phyloP scores from a whole-genome alignment of 1,140 invertebrate species.

The Drosophila dunni region DNA sequence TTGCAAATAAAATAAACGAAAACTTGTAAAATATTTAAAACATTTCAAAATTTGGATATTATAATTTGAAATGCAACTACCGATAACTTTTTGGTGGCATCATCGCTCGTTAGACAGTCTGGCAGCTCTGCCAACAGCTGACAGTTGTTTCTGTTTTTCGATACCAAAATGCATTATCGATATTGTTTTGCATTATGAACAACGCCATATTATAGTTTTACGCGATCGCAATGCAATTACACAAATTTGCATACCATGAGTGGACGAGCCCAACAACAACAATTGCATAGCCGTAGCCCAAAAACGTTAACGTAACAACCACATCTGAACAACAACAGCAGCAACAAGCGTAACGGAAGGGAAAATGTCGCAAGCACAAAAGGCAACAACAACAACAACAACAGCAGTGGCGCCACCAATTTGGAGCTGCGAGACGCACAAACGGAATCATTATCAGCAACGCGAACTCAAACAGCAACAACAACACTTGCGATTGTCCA shows the following conservation, averaged over 20 bases:
- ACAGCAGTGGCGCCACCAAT: slow-evolving; percentile 24
- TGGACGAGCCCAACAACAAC: slow-evolving; percentile 8
- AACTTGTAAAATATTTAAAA: too few relatives aligned
- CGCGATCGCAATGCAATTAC: slow-evolving; percentile 30
- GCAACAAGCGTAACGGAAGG: slow-evolving; percentile 2
- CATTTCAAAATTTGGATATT: too few relatives aligned
- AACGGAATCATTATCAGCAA: slow-evolving; percentile 33
- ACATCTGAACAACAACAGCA: neutral
- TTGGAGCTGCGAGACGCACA: slow-evolving; percentile 45
- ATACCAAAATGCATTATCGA: slow-evolving; percentile 14
- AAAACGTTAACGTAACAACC: slow-evolving; percentile 1
- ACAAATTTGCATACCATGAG: slow-evolving; percentile 25
- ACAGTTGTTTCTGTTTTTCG: neutral
- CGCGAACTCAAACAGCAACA: slow-evolving; percentile 55
- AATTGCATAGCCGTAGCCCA: neutral
- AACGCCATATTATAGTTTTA: slow-evolving; percentile 20
- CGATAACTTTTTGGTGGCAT: too few relatives aligned
- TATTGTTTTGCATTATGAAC: slow-evolving; percentile 8
- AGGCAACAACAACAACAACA: slow-evolving; percentile 7
- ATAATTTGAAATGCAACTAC: too few relatives aligned
- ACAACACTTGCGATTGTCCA: slow-evolving; percentile 25
- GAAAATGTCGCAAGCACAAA: slow-evolving; percentile 25
- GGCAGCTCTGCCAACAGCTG: slow-evolving; percentile 23
- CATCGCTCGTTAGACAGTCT: neutral
- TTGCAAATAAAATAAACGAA: too few relatives aligned